These are phyloP conservation scores for Halictus ligatus DNA, from an alignment of 2,888 invertebrate genomes.

Conservation along the genomic window DNA sequence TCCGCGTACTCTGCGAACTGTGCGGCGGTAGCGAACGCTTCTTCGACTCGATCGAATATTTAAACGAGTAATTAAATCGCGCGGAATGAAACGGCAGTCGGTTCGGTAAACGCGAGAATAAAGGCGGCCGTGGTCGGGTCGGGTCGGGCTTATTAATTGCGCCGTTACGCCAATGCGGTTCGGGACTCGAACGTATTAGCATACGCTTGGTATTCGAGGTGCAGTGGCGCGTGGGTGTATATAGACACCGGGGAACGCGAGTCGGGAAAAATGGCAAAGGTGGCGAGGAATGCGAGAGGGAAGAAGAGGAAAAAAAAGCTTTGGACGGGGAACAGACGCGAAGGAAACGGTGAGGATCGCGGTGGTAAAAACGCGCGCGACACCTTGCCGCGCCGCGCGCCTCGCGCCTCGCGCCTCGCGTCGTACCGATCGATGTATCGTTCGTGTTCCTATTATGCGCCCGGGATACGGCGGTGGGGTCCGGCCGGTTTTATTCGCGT, in stretches of 20 bases:
- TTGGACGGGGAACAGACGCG: neutral
- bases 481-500: slow-evolving; percentile 20
- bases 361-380: neutral
- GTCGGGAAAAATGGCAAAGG: slow-evolving; percentile 41
- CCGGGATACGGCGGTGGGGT: neutral
- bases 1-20: no score
- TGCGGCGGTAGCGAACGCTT: no score
- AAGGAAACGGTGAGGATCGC: slow-evolving; percentile 23
- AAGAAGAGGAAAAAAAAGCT: neutral
- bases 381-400: neutral
- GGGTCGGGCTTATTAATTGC: slow-evolving; percentile 40
- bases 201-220: slow-evolving; percentile 57
- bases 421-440: slow-evolving; percentile 31
- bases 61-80: neutral
- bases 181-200: slow-evolving; percentile 48
- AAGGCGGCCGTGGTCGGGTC: neutral
- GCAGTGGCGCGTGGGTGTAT: slow-evolving; percentile 53
- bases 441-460: slow-evolving; percentile 32
- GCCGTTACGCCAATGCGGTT: slow-evolving; percentile 57
- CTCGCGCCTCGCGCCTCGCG: no score
- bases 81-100: neutral
- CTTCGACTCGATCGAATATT: neutral
- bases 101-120: neutral
- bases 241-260: slow-evolving; percentile 29
- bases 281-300: slow-evolving; percentile 19